Evolutionary conservation across 2,113 vertebrate species (phyloP), one percentile per base, ranked within the genome.

Genomic region (Plecturocebus donacophilus): DNA sequence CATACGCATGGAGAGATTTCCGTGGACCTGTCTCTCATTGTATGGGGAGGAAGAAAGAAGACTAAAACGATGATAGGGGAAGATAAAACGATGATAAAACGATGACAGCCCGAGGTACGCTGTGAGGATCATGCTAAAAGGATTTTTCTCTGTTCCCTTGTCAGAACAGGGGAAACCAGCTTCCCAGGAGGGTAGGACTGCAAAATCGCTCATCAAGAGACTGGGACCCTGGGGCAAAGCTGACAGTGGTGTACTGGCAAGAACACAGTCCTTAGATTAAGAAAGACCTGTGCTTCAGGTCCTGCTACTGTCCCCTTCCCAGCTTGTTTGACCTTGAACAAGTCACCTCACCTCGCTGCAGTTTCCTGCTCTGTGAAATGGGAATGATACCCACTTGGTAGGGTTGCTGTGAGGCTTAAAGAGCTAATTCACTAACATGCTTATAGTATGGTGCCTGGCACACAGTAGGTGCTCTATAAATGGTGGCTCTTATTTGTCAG

Each of bases 1-100:
- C 42, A 27, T 2, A 1, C 1, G 17, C 30, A 8, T 0, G 8
- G 80, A 54, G 17, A n/a, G 16, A 47, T 27, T 9, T 11, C 7
- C 1, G 17, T 5, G 21, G 49, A 5, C 52, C 5, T 0, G 0
- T 13, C 35, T 38, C 19, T 61, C 30, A 3, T 1, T 21, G 12
- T 9, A 30, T 6, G 40, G 14, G 45, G 32, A 54, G 27, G 79
- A 49, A 75, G 32, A 27, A 70, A 71, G 70, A 23, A 35, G 20
- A 49, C 10, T n/a, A 13, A 42, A 49, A 25, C 23, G 17, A 25
- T 11, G 35, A 19, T 2, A 35, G 17, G 64, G 42, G 52, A 81
- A 49, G n/a, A n/a, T n/a, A n/a, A n/a, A n/a, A n/a, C n/a, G n/a
- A n/a, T n/a, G n/a, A n/a, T n/a, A n/a, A n/a, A n/a, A n/a, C n/a